A percentile compares a stretch with the other conserved stretches of the same genome.
Conservation (phyloP, 1,140 invertebrate species). For the Sipha flava region DNA sequence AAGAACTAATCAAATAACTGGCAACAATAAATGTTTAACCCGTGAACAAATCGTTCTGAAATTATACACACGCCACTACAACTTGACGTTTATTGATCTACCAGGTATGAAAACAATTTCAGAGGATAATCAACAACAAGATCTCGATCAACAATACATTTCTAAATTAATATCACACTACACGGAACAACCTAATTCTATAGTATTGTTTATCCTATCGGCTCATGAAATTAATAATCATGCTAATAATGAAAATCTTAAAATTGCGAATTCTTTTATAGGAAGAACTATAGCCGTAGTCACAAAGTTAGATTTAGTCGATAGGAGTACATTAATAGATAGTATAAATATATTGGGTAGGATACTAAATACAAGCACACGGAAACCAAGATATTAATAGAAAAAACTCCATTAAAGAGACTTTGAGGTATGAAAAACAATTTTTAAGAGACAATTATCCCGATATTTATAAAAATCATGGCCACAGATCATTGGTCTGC, state of each 20-base stretch:
- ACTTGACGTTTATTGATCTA: constrained; percentile 90
- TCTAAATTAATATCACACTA: constrained; percentile 84
- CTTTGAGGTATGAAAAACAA: constrained; percentile 53
- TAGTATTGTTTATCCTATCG: constrained; percentile 90
- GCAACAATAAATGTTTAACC: constrained; percentile 62
- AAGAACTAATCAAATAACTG: constrained; percentile 62
- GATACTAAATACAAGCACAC: constrained; percentile 62
- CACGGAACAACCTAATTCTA: constrained; percentile 81
- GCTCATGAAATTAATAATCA: constrained; percentile 94
- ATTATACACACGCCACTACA: constrained; percentile 68
- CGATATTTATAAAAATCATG: constrained; percentile 54
- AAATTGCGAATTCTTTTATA: constrained; percentile 91
- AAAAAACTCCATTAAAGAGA: constrained; percentile 53
- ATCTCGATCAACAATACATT: constrained; percentile 60
- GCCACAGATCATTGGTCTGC: constrained; percentile 53
- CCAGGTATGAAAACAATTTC: constrained; percentile 92
- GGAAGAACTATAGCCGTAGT: constrained; percentile 60
- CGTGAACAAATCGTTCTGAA: constrained; percentile 61
- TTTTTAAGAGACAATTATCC: constrained; percentile 60
- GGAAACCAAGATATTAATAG: constrained; percentile 62
- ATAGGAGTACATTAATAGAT: constrained; percentile 67
- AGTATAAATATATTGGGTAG: constrained; percentile 62
- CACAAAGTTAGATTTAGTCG: constrained; percentile 72
- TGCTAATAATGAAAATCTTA: constrained; percentile 90
- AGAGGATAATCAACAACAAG: constrained; percentile 86